phyloP scores from a whole-genome alignment of 2,888 invertebrate species.

The Hypsopygia costalis region DNA sequence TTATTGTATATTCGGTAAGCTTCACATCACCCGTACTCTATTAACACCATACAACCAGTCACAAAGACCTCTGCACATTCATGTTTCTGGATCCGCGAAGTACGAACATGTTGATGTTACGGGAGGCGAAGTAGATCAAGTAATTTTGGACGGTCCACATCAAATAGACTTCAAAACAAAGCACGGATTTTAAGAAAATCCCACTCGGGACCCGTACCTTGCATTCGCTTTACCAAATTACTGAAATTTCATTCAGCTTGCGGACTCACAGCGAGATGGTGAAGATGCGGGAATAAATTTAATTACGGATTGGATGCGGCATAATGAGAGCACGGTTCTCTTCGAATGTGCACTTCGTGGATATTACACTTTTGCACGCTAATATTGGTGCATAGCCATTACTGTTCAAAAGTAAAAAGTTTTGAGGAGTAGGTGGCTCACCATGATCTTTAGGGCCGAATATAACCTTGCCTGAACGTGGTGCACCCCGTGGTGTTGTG shows the following conservation, averaged over 20 bases:
- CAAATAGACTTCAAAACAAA: constrained; percentile 69
- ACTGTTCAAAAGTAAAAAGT: too few species aligned
- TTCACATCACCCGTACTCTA: constrained; percentile 31
- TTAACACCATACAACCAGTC: constrained; percentile 38
- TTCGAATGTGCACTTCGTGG: too few species aligned
- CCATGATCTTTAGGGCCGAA: too few species aligned
- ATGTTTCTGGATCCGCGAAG: constrained; percentile 12
- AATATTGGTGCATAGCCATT: too few species aligned
- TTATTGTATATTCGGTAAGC: constrained; percentile 36
- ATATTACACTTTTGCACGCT: too few species aligned
- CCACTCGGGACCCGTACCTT: constrained; percentile 68
- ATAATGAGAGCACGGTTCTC: constrained; percentile 1
- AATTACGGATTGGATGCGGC: constrained; percentile 26
- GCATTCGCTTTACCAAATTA: constrained; percentile 78
- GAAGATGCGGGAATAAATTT: constrained; percentile 15
- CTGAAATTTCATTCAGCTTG: constrained; percentile 77
- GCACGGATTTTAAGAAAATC: constrained; percentile 74
- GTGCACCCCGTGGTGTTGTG: too few species aligned
- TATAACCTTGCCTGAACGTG: too few species aligned
- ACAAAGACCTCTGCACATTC: constrained; percentile 34
- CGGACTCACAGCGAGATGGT: constrained; percentile 50
- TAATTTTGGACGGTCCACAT: constrained; percentile 37
- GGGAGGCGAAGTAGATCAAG: constrained; percentile 25
- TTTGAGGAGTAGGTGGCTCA: too few species aligned
- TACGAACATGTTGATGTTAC: constrained; percentile 5